These are phyloP conservation scores for Lissonota sp. DNA, from an alignment of 2,888 invertebrate genomes.

Conservation along the genomic window DNA sequence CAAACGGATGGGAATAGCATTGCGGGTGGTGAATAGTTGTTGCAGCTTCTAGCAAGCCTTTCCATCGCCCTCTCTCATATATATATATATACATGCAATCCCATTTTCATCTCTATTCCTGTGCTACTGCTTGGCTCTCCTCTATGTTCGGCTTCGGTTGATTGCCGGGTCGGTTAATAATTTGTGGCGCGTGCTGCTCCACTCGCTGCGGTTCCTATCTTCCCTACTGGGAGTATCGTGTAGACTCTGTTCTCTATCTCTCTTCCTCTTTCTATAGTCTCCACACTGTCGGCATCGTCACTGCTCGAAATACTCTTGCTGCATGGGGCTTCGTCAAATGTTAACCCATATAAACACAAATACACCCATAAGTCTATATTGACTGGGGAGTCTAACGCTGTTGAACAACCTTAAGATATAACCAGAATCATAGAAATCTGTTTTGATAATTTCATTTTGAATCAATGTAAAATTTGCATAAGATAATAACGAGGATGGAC, in stretches of 20 bases:
- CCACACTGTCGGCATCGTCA: not conserved
- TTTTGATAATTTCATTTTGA: not conserved
- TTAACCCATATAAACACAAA: constrained; percentile 38
- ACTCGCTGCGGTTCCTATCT: constrained; percentile 66
- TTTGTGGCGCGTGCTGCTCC: constrained; percentile 71
- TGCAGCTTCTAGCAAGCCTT: constrained; percentile 3
- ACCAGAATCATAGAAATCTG: not conserved
- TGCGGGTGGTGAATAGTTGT: constrained; percentile 21
- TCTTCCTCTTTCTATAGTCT: constrained; percentile 8
- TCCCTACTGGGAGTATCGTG: constrained; percentile 51
- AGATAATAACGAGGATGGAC: not conserved
- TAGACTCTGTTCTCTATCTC: constrained; percentile 32
- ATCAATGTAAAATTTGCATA: not conserved
- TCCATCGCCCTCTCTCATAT: not conserved
- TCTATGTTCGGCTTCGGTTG: constrained; percentile 65
- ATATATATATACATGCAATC: not conserved
- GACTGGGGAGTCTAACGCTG: constrained; percentile 41
- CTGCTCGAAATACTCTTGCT: constrained; percentile 35
- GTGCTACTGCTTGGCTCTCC: constrained; percentile 36
- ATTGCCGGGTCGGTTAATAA: constrained; percentile 75
- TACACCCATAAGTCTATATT: constrained; percentile 35
- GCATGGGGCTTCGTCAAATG: constrained; percentile 19
- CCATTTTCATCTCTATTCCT: constrained; percentile 39
- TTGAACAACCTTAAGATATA: too few species aligned
- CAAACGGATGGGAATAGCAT: constrained; percentile 35